Base-by-base conservation (phyloP, 2,113 vertebrate species). In the Thermophis baileyi region DNA sequence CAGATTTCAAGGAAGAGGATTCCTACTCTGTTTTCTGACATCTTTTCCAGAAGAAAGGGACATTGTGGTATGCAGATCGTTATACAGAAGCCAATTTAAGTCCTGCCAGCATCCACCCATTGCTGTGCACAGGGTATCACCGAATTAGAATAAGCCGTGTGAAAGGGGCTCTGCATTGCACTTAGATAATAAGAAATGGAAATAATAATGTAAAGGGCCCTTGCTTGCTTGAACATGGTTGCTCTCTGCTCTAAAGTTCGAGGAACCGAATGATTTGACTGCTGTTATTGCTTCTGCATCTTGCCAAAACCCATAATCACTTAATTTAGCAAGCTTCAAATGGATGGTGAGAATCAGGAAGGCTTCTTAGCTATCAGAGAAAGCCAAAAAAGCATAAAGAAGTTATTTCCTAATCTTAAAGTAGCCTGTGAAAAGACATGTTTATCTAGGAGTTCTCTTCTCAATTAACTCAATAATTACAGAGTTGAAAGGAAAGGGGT, bases 391-490 rank as follows among this genome's bases (percentile, higher is more conserved):
- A 87, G 35, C 57, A 53, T 53, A 49, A 12, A 25, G 44, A 85
- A 92, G 40, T 85, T 89, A 40, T 69, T 89, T 90, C 16, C 49
- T 93, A 54, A 54, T n/a, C 35, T 89, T 87, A 44, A 74, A 92
- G 87, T 90, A 94, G 27, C 5, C 27, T 50, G 25, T 90, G 44
- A 51, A 90, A 89, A 90, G 49, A 89, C 57, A 81, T 35, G 53
- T 51, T 54, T 74, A 90, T 90, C 85, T 87, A 49, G 40, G 25
- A 85, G 44, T 90, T 40, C 30, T 69, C 20, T 89, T 93, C 69
- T 93, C 60, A 91, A 89, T 92, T 88, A 94, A 94, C 85, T 89
- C 92, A 91, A 54, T 86, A 93, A 91, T 93, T 94, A 91, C 35
- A 69, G 63, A 94, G 20, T 54, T 92, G 92, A 93, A 94, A 40